Evolutionary conservation across 2,888 invertebrate species (phyloP), one percentile per base, ranked within the genome.

Genomic region (Epistrophella euchroma): DNA sequence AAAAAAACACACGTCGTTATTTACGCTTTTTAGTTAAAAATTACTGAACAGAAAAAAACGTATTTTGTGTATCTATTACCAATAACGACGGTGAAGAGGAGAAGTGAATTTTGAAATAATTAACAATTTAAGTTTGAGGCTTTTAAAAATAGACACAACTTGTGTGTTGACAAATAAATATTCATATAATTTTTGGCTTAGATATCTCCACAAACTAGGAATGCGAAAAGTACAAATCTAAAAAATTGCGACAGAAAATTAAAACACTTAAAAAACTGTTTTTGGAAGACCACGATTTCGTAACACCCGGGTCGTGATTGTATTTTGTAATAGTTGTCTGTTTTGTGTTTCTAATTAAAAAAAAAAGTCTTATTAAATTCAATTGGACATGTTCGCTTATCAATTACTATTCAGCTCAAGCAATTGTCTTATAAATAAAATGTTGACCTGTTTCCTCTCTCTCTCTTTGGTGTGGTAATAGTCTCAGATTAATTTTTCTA

Each of bases 241-340:
- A 66, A 15, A 10, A 50, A 32, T 13, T 50, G 47, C 32, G 15
- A 22, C 66, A 62, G 25, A 28, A 62, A 43, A 62, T 13, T 7
- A 15, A 22, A 35, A 35, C 32, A 35, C 56, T 5, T 60, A 32
- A 4, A 47, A 45, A 28, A 22, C 62, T 28, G 37, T 70, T 43
- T 66, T 74, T 85, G 81, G 85, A 85, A 86, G 86, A 82, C 77
- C 71, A n/a, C n/a, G 52, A 86, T 86, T 86, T 82, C 77, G 77
- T 82, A 78, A 86, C 82, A 71, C 55, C 52, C 43, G 60, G 52
- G 47, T 52, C 11, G 60, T 64, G 73, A 45, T 66, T 66, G 13
- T 66, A 15, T 32, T 74, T 74, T 66, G 15, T 22, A 17, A 58
- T n/a, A n/a, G n/a, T n/a, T 37, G 32, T 50, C 13, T 25, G 15